Base-by-base conservation (phyloP, 1,140 invertebrate genomes). In the Venturia canescens region DNA sequence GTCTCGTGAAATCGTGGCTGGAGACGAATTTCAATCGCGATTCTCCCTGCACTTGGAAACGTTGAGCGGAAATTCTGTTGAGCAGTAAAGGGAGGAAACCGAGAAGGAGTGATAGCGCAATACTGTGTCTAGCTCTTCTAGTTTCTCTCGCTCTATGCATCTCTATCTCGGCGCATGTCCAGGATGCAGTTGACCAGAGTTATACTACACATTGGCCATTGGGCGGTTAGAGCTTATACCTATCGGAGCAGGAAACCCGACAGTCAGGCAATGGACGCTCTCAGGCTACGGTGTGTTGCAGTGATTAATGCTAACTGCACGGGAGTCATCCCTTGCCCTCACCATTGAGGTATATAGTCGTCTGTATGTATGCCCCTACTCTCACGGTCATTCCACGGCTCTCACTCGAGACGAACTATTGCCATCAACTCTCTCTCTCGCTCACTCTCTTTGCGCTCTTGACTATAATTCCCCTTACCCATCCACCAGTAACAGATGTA, bases 291-390 rank as follows among this genome's bases (percentile, higher is more conserved):
- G 84, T 84, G 86, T 90, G 88, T 89, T 90, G 87, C 88, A 86
- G 89, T 90, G 90, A 91, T 91, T 91, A 91, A 91, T 91, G 90
- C 88, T 90, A 90, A 89, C 89, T 89, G 87, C 88, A 84, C 75
- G 75, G 66, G 75, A 83, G 83, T 85, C 87, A 88, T 89, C 89
- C 88, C 89, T 89, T 84, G 86, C 27, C 29, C 34, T 69, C 63
- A 50, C 23, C 15, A n/a, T 63, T 15, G 3, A 0, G 23, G 48
- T 74, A 16, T 60, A 69, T 69, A 69, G 60, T 21, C 5, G 11
- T 23, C 60, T 63, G 13, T 31, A 31, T 69, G 29, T 26, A 69
- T 69, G 16, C 66, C 66, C 7, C 29, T 13, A 63, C n/a, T 69
- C 66, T 18, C 26, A 31, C 66, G 66, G 29, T 31, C 26, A 15